Percentiles rank a stretch among this genome's conserved stretches.
These are phyloP conservation scores for Nasonia giraulti DNA, from an alignment of 1,140 invertebrate genomes.

Conservation along the genomic window DNA sequence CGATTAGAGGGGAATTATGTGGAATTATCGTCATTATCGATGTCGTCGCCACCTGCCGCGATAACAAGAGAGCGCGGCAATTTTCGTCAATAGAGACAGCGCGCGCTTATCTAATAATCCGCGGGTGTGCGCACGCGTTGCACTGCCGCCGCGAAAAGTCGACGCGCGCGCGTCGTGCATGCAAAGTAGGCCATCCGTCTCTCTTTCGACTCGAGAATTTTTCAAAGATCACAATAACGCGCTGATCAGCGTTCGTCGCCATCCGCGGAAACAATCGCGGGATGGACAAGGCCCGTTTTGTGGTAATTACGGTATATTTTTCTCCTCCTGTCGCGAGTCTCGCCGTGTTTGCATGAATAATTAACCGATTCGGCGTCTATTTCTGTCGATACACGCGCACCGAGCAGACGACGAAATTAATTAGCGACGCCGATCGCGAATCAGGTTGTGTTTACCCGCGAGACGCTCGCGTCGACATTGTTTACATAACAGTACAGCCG, in stretches of 20 bases:
- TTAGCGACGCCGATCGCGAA: background rate
- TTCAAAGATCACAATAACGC: too few relatives aligned
- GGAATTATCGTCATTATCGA: background rate
- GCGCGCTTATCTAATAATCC: background rate
- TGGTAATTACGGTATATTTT: too few relatives aligned
- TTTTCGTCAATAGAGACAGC: too few relatives aligned
- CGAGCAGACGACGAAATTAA: background rate
- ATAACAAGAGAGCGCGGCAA: background rate
- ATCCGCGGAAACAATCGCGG: too few relatives aligned
- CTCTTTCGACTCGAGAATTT: background rate
- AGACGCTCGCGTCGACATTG: background rate
- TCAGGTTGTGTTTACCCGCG: background rate
- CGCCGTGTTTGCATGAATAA: too few relatives aligned
- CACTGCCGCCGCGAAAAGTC: background rate
- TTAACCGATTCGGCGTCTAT: too few relatives aligned
- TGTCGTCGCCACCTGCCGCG: background rate
- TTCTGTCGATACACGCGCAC: too few relatives aligned
- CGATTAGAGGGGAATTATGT: background rate
- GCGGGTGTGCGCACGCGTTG: background rate
- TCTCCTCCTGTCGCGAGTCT: too few relatives aligned
- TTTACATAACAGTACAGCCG: background rate
- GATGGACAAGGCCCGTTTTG: too few relatives aligned
- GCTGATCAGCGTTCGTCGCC: too few relatives aligned
- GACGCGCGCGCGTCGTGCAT: background rate
- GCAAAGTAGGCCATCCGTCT: background rate